Percentiles rank a stretch among this genome's conserved stretches.
These are phyloP conservation scores for Tragelaphus strepsiceros DNA, from an alignment of 2,113 vertebrate genomes.

Conservation along the genomic window DNA sequence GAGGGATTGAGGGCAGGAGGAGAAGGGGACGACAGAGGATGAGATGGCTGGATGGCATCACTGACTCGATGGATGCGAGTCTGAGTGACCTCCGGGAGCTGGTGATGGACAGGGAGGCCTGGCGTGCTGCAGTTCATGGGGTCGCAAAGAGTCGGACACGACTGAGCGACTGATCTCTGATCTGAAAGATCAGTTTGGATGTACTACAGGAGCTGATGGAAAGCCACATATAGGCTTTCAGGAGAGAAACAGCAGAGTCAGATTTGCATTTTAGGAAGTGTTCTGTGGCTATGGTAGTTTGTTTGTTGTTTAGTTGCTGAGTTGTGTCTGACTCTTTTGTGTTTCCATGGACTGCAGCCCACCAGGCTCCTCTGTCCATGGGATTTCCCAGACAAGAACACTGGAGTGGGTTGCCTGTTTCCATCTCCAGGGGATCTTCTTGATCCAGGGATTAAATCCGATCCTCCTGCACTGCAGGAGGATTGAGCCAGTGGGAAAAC, in stretches of 20 bases:
- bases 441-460: not conserved
- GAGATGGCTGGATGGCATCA: no score
- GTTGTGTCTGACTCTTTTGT: not conserved
- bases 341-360: not conserved
- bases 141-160: no score
- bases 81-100: no score
- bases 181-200: not conserved
- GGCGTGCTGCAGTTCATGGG: no score
- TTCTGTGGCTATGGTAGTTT: not conserved
- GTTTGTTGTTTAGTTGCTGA: not conserved
- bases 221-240: not conserved
- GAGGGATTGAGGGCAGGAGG: no score
- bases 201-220: not conserved
- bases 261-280: not conserved
- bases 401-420: not conserved
- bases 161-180: no score
- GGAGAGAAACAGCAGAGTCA: not conserved
- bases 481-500: not conserved
- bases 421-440: not conserved
- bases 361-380: not conserved
- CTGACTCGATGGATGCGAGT: no score
- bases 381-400: not conserved
- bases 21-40: no score
- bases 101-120: no score
- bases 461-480: not conserved